Conservation (phyloP, 2,113 vertebrate genomes). For the Agapornis roseicollis region DNA sequence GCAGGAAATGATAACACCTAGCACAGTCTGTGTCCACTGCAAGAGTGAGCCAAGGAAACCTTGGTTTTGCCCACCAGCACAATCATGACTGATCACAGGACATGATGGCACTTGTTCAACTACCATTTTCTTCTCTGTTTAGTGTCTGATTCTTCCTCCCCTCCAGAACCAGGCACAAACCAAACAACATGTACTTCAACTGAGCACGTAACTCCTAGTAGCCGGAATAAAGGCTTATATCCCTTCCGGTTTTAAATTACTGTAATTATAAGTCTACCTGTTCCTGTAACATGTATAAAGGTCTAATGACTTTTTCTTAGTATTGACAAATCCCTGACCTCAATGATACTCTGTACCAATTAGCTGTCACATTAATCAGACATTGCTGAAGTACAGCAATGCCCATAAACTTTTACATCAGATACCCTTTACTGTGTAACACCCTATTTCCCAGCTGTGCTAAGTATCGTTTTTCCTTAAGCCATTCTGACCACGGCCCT, state of each 20-base stretch:
- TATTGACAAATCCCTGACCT: background rate
- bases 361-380: background rate
- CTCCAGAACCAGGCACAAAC: background rate
- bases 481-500: background rate
- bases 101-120: background rate
- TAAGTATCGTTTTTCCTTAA: background rate
- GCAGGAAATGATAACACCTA: background rate
- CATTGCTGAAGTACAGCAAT: background rate
- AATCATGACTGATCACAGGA: background rate
- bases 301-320: background rate
- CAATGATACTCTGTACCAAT: background rate
- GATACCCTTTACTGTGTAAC: fast-evolving
- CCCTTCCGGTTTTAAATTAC: background rate
- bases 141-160: background rate
- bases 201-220: background rate
- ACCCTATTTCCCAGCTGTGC: background rate
- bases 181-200: background rate
- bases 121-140: background rate
- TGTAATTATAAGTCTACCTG: background rate
- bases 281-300: background rate
- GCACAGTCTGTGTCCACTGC: background rate
- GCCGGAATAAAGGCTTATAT: background rate
- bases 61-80: background rate
- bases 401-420: background rate
- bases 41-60: background rate